phyloP scores from a whole-genome alignment of 1,140 invertebrate species.

The Diorhabda sublineata region DNA sequence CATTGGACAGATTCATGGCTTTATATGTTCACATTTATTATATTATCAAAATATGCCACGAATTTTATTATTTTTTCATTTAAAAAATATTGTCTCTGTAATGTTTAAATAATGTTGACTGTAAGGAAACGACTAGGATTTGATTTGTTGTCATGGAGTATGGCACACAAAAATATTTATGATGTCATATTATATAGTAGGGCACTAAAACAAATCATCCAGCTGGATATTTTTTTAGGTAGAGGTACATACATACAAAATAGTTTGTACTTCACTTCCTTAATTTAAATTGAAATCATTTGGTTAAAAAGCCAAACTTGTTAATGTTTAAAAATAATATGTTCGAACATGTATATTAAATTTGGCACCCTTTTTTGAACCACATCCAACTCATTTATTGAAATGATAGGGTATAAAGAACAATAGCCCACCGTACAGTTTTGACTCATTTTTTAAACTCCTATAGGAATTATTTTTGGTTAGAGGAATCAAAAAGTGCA shows the following conservation, averaged over 20 bases:
- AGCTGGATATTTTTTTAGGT: conserved; percentile 1
- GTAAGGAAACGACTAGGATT: conserved; percentile 47
- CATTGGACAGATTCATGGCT: conserved; percentile 40
- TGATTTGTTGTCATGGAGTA: conserved; percentile 40
- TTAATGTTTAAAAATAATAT: too few species aligned
- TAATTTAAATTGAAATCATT: too few species aligned
- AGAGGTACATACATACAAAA: not conserved
- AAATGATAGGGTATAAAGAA: too few species aligned
- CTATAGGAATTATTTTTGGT: too few species aligned
- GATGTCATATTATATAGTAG: conserved; percentile 9
- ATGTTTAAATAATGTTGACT: conserved; percentile 35
- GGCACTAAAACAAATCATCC: conserved; percentile 16
- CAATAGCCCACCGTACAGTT: too few species aligned
- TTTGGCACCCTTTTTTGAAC: too few species aligned
- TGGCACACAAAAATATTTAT: conserved; percentile 45
- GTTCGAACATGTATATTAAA: too few species aligned
- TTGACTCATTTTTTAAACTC: too few species aligned
- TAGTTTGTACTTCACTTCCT: too few species aligned
- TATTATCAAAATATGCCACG: conserved; percentile 36
- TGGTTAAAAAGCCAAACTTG: too few species aligned
- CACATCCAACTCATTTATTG: too few species aligned
- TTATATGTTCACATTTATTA: conserved; percentile 18
- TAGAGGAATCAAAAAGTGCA: too few species aligned
- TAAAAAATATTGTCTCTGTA: conserved; percentile 42
- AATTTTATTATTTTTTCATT: conserved; percentile 21